Percentiles rank a stretch among this genome's conserved stretches.
Evolutionary conservation across 1,140 invertebrate species (phyloP).

Genomic region (Trachymyrmex septentrionalis): DNA sequence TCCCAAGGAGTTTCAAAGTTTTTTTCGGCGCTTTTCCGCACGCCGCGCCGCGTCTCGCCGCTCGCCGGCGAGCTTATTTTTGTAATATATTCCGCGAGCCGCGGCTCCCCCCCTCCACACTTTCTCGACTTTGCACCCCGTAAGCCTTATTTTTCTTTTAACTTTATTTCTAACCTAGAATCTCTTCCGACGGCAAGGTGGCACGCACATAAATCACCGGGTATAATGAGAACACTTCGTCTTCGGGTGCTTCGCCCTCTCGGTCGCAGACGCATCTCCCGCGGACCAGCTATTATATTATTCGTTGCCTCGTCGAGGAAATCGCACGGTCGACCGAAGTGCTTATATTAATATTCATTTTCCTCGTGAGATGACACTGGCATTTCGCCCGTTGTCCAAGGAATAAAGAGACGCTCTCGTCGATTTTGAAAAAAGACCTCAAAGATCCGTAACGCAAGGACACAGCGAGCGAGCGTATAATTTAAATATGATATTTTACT

Average conservation of each 20-base stretch:
- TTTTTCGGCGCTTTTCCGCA: conserved; percentile 66
- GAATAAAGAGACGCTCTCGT: conserved; percentile 33
- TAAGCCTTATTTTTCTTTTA: conserved; percentile 87
- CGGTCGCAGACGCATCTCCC: conserved; percentile 74
- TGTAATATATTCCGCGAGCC: conserved; percentile 78
- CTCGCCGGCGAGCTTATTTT: conserved; percentile 72
- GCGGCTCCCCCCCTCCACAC: conserved; percentile 41
- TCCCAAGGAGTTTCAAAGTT: conserved; percentile 61
- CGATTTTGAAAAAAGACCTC: conserved; percentile 41
- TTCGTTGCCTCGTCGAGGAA: conserved; percentile 70
- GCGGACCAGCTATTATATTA: conserved; percentile 74
- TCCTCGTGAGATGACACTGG: conserved; percentile 35
- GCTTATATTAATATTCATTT: conserved; percentile 73
- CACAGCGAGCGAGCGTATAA: conserved; percentile 28
- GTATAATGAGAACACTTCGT: conserved; percentile 87
- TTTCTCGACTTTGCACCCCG: conserved; percentile 84
- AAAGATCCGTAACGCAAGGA: conserved; percentile 34
- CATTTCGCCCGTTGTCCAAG: conserved; percentile 25
- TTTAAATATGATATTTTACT: conserved; percentile 62
- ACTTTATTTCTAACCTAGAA: conserved; percentile 86
- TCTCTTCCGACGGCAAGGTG: conserved; percentile 81
- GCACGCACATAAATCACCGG: conserved; percentile 85
- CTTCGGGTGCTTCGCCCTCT: conserved; percentile 80
- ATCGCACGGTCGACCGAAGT: conserved; percentile 36
- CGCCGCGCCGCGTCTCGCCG: conserved; percentile 42